phyloP scores from a whole-genome alignment of 2,797 vertebrate species.

The Anableps anableps region DNA sequence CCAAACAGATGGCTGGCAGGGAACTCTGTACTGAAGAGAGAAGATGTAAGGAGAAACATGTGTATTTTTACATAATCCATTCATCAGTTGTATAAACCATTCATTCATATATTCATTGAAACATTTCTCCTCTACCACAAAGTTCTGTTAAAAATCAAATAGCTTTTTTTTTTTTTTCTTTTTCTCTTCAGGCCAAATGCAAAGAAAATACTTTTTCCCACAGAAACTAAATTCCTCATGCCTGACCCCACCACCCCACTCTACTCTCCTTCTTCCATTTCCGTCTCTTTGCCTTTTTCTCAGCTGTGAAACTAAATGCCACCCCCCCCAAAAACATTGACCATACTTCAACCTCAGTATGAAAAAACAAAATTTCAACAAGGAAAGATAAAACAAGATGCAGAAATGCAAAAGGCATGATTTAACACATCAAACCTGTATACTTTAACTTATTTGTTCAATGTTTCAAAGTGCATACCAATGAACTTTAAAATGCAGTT shows the following conservation, averaged over 20 bases:
- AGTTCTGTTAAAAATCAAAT: slow-evolving; percentile 29
- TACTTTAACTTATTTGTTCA: slow-evolving; percentile 4
- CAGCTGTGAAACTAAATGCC: slow-evolving; percentile 60
- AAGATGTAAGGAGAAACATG: slow-evolving; percentile 19
- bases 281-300: slow-evolving; percentile 54
- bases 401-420: neutral
- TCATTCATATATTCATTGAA: slow-evolving; percentile 24
- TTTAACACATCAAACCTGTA: neutral
- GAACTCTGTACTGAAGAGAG: slow-evolving; percentile 33
- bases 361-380: slow-evolving; percentile 7
- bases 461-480: slow-evolving; percentile 7
- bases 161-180: slow-evolving; percentile 51
- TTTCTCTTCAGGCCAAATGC: slow-evolving; percentile 42
- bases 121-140: slow-evolving; percentile 7
- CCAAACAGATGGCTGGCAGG: slow-evolving; percentile 62
- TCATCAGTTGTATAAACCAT: slow-evolving; percentile 15
- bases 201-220: slow-evolving; percentile 71
- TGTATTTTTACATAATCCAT: slow-evolving; percentile 36
- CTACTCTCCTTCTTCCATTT: slow-evolving; percentile 62
- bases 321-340: slow-evolving; percentile 34
- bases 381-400: slow-evolving; percentile 5
- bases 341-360: slow-evolving; percentile 37
- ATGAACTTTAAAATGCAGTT: neutral
- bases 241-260: slow-evolving; percentile 62
- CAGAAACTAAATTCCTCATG: slow-evolving; percentile 76